Evolutionary conservation across 2,888 invertebrate species (phyloP).

Genomic region (Adela reaumurella): DNA sequence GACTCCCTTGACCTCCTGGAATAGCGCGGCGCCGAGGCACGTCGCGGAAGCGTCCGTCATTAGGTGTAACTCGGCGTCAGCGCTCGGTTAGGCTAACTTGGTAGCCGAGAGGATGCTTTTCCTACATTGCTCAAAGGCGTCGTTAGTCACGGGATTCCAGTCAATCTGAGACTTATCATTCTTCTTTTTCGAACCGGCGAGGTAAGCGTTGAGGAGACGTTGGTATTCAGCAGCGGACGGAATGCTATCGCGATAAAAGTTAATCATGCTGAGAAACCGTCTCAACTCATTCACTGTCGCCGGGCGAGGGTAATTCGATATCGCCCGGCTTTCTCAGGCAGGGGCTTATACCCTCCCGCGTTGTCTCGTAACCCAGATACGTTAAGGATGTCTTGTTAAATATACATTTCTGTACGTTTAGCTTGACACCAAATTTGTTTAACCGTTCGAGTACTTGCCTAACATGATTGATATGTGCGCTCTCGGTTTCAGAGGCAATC

Average conservation of each 20-base stretch:
- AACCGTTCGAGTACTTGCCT: slow-evolving; percentile 14
- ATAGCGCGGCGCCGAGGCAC: slow-evolving; percentile 6
- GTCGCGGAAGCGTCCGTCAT: slow-evolving; percentile 8
- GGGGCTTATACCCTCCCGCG: slow-evolving; percentile 3
- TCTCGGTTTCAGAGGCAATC: slow-evolving; percentile 10
- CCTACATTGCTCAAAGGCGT: slow-evolving; percentile 6
- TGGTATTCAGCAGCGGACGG: slow-evolving; percentile 5
- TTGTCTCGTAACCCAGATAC: slow-evolving; percentile 7
- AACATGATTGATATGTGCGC: slow-evolving; percentile 7
- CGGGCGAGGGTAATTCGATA: slow-evolving; percentile 4
- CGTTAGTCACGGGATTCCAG: slow-evolving; percentile 4
- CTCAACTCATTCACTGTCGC: slow-evolving; percentile 5
- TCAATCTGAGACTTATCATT: slow-evolving; percentile 7
- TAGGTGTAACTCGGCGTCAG: slow-evolving; percentile 2
- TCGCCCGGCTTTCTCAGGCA: slow-evolving; percentile 6
- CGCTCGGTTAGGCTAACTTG: neutral
- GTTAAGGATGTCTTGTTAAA: neutral
- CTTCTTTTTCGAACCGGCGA: slow-evolving; percentile 6
- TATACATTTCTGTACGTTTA: slow-evolving; percentile 11
- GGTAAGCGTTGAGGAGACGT: slow-evolving; percentile 5
- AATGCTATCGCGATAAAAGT: slow-evolving; percentile 8
- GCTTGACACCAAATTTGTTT: slow-evolving; percentile 12
- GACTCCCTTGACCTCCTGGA: slow-evolving; percentile 2
- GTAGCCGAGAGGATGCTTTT: slow-evolving; percentile 1
- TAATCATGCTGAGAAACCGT: slow-evolving; percentile 9